These are phyloP conservation scores for Eleginops maclovinus DNA, from an alignment of 2,113 vertebrate species.

Conservation along the genomic window DNA sequence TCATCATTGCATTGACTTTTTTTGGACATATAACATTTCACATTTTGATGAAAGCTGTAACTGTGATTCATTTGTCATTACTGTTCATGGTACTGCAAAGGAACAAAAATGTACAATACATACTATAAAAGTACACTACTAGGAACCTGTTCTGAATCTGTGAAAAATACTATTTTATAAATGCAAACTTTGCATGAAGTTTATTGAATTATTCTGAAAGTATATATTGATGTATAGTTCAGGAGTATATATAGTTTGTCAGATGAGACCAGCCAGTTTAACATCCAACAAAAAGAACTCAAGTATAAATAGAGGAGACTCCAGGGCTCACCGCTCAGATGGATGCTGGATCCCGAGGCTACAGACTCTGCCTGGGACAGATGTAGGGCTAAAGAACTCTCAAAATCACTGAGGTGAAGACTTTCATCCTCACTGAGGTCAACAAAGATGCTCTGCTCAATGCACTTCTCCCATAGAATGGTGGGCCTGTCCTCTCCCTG, in stretches of 20 bases:
- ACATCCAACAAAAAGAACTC: neutral
- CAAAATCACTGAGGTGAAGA: conserved; percentile 81
- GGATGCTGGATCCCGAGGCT: conserved; percentile 71
- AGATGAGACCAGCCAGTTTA: neutral
- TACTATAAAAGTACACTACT: too few relatives aligned
- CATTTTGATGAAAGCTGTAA: too few relatives aligned
- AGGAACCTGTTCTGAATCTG: neutral
- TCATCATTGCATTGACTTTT: neutral
- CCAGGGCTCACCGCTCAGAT: conserved; percentile 73
- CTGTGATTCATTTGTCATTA: neutral
- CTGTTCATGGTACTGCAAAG: too few relatives aligned
- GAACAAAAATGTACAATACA: too few relatives aligned
- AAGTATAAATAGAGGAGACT: neutral
- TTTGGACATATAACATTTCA: neutral
- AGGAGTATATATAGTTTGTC: too few relatives aligned
- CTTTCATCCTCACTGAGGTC: conserved; percentile 84
- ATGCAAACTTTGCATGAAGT: neutral
- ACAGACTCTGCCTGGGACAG: conserved; percentile 72
- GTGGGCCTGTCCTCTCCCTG: conserved; percentile 36
- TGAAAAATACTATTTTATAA: neutral
- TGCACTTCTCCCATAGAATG: conserved; percentile 80
- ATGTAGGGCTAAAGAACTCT: conserved; percentile 72
- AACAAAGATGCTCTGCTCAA: conserved; percentile 83
- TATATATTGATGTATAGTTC: neutral
- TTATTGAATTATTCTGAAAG: neutral